Evolutionary conservation across 1,140 invertebrate species (phyloP), one percentile per base, ranked within the genome.

Genomic region (Neodiprion pinetum): DNA sequence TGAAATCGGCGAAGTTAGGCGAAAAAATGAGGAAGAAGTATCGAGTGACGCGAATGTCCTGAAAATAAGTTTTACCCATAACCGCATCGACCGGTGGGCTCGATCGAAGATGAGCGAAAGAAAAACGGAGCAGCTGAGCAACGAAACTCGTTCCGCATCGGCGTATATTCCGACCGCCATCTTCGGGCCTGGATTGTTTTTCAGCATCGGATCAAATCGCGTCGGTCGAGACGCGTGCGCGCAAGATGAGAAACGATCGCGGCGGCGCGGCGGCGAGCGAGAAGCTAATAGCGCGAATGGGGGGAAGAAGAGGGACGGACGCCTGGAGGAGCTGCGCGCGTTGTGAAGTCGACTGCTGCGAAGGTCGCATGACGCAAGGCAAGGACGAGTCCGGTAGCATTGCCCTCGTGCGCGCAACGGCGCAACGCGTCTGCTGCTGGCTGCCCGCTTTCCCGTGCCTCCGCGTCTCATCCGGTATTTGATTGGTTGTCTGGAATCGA

Each of bases 381-480:
- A 61, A 61, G 53, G 53, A 61, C 53, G 53, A 61, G 53, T 61
- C 53, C 53, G 53, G 53, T 61, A 61, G 53, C 53, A 61, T 61
- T 61, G 53, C 53, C 53, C 53, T 61, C 53, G n/a, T 61, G 3
- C 9, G 53, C 53, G 53, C 53, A 12, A 17, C 53, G 53, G 11
- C 53, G 53, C n/a, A 14, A 17, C 53, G 53, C n/a, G 11, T 12
- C 53, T 61, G 11, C 9, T 61, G 53, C 53, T 61, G 53, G 2
- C 1, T 61, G 11, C n/a, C 3, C 53, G 11, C 53, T 61, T 61
- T 61, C 53, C 53, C n/a, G 53, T 61, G 53, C n/a, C 11, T 21
- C 53, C 53, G 4, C 53, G 53, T 61, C 53, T 61, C 11, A 61
- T 61, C 53, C 53, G 53, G 53, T 61, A 61, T 61, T 61, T 61